Base-by-base conservation (phyloP, 2,113 vertebrate genomes). In the Sceloporus tristichus region DNA sequence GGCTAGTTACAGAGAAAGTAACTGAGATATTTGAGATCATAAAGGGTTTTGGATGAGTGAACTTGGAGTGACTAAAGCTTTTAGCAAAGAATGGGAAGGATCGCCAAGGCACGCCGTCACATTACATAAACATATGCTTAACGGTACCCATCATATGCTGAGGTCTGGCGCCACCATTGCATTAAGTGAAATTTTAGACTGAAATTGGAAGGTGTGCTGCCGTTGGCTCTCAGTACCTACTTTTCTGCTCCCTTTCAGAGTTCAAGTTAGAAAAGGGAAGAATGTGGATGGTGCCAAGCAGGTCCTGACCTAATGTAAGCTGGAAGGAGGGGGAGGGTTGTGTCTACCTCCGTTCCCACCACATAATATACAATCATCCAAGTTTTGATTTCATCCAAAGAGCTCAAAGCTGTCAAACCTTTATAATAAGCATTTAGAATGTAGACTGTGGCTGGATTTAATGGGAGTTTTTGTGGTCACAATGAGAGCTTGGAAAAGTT, bases 91-190 rank as follows among this genome's bases (percentile, higher is more conserved):
- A 98, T 98, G 97, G 98, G 96, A 98, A 96, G 96, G 98, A 98
- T 94, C 38, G 54, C 90, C 86, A 93, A 95, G 94, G 95, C 94
- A 95, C 92, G 96, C 92, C 95, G 94, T 94, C 95, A 88, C 96
- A 96, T 98, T 98, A 97, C 98, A 98, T 98, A 98, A 99, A 98
- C 97, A 99, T 97, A 98, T 98, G 98, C 98, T 98, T 95, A 97
- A 97, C 95, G 93, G 95, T 97, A 97, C 96, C 80, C 96, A 94
- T 96, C 96, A 92, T 94, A 95, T 93, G 48, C 97, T 85, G 94
- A 95, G 94, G 88, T 89, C 97, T 97, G 97, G 98, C 97, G 97
- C 98, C 98, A 97, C 96, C 95, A 91, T 95, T 97, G 96, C 97
- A 98, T 98, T 98, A 98, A 98, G 96, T 96, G 97, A 98, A 98